Conservation (phyloP, 2,888 invertebrate genomes). For the Plagodis pulveraria region DNA sequence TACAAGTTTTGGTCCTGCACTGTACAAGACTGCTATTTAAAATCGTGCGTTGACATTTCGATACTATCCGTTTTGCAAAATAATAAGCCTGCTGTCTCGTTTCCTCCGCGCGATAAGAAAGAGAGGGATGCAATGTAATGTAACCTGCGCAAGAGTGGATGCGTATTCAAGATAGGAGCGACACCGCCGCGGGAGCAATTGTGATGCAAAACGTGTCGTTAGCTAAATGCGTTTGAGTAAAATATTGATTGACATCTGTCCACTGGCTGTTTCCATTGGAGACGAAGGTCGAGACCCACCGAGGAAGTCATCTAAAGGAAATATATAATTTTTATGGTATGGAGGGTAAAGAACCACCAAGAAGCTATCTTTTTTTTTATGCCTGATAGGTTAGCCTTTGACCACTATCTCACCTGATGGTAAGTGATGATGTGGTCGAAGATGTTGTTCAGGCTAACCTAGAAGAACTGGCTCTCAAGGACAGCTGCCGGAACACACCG, state of each 20-base stretch:
- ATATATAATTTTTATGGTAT: too few species aligned
- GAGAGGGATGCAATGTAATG: conserved; percentile 9
- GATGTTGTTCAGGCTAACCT: too few species aligned
- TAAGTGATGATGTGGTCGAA: too few species aligned
- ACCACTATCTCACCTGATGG: too few species aligned
- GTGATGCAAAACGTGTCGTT: conserved; percentile 32
- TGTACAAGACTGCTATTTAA: conserved; percentile 23
- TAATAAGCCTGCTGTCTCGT: conserved; percentile 22
- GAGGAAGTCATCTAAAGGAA: neutral
- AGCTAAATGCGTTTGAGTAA: conserved; percentile 27
- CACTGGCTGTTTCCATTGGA: conserved; percentile 1
- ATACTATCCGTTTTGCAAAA: conserved; percentile 31
- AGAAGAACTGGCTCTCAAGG: too few species aligned
- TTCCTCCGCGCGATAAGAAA: neutral
- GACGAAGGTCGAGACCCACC: conserved; percentile 7
- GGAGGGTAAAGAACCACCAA: too few species aligned
- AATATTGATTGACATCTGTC: conserved; percentile 34
- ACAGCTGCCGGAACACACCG: too few species aligned
- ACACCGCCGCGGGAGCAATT: conserved; percentile 24
- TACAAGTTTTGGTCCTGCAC: conserved; percentile 21
- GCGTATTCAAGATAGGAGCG: conserved; percentile 19
- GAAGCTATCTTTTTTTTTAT: too few species aligned
- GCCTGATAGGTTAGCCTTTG: too few species aligned
- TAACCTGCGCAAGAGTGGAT: conserved; percentile 24
- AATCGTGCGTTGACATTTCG: conserved; percentile 34